These are phyloP conservation scores for Semaprochilodus insignis DNA, from an alignment of 2,797 vertebrate genomes.

Conservation along the genomic window DNA sequence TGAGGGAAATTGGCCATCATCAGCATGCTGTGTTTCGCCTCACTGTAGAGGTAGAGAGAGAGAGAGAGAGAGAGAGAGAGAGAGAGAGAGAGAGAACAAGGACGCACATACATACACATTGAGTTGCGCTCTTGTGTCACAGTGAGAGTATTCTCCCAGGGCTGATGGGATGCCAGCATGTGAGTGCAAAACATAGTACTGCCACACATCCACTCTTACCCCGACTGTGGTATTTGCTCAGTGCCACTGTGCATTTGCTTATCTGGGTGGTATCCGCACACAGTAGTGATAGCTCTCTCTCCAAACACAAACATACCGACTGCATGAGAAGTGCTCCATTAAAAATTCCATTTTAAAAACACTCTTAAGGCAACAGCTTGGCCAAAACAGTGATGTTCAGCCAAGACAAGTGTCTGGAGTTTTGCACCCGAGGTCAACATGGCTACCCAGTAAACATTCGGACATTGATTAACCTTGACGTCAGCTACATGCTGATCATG, in stretches of 20 bases:
- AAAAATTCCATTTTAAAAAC: too few species aligned
- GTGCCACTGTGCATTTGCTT: conserved; percentile 9
- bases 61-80: too few species aligned
- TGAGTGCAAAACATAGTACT: background rate
- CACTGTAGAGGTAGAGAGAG: background rate
- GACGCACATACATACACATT: conserved; percentile 15
- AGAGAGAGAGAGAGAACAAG: background rate
- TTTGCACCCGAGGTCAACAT: too few species aligned
- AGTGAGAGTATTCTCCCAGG: background rate
- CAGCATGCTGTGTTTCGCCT: conserved; percentile 35
- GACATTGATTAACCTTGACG: too few species aligned
- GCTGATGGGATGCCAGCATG: conserved; percentile 38
- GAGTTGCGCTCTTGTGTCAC: background rate
- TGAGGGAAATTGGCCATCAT: conserved; percentile 50
- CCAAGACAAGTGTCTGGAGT: too few species aligned
- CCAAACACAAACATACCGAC: background rate
- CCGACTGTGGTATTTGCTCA: background rate
- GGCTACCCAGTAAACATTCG: too few species aligned
- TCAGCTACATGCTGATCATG: too few species aligned
- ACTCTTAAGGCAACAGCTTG: too few species aligned
- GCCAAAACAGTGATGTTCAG: too few species aligned
- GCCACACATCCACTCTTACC: conserved; percentile 12
- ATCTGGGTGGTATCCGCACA: background rate
- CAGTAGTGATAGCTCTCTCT: background rate
- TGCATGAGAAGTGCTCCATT: too few species aligned